Evolutionary conservation across 2,888 invertebrate species (phyloP).

Genomic region (Odontothrips loti): DNA sequence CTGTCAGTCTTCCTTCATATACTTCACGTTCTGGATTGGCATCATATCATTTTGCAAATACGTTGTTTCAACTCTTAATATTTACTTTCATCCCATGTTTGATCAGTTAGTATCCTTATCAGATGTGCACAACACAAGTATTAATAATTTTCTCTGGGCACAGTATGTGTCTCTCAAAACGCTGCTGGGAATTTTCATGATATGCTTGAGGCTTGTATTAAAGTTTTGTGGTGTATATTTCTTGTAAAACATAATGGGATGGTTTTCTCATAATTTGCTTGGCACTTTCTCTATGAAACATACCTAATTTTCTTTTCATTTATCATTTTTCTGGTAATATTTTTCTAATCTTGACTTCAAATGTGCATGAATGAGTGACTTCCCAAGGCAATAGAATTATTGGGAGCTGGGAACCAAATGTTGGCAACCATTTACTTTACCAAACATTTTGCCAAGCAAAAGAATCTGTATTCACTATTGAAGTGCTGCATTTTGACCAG

Average conservation of each 20-base stretch:
- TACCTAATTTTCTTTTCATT: neutral
- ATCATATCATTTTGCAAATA: neutral
- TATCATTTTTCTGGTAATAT: neutral
- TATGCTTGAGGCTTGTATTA: neutral
- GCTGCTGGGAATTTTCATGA: too few relatives aligned
- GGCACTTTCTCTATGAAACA: neutral
- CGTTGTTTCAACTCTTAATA: neutral
- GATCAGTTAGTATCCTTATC: neutral
- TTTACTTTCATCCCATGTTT: neutral
- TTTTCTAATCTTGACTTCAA: slow-evolving; percentile 5
- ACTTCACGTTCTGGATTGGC: slow-evolving; percentile 29
- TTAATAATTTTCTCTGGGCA: too few relatives aligned
- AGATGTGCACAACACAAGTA: too few relatives aligned
- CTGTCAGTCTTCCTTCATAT: neutral
- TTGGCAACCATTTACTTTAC: too few relatives aligned
- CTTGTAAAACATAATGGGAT: neutral
- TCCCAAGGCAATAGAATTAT: neutral
- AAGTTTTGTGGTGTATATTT: slow-evolving; percentile 27
- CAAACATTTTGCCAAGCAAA: too few relatives aligned
- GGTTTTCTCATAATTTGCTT: neutral
- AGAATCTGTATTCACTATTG: too few relatives aligned
- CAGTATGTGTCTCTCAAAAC: too few relatives aligned
- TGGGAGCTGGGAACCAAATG: neutral
- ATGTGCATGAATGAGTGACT: neutral
- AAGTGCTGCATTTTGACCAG: neutral